These are phyloP conservation scores for Drosophila subquinaria DNA, from an alignment of 2,888 invertebrate genomes.

Conservation along the genomic window DNA sequence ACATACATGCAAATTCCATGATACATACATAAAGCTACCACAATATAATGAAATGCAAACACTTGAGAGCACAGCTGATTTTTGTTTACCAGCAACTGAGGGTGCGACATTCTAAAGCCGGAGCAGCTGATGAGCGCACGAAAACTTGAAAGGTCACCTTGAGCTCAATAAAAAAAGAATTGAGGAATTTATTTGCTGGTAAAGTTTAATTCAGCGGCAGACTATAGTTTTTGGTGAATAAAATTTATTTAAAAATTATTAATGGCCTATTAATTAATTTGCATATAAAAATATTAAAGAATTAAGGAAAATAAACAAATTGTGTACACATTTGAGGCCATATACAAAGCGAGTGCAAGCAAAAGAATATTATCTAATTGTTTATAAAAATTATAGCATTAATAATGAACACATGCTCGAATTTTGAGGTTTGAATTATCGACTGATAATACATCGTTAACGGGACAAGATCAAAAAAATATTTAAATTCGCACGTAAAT, in stretches of 20 bases:
- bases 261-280: constrained; percentile 14
- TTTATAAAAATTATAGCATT: constrained; percentile 14
- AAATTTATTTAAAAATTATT: constrained; percentile 39
- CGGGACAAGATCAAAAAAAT: not conserved
- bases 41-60: constrained; percentile 19
- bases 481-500: not conserved
- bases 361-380: constrained; percentile 57
- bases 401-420: not conserved
- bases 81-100: constrained; percentile 71
- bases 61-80: constrained; percentile 53
- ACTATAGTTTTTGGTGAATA: constrained; percentile 45
- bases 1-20: constrained; percentile 1
- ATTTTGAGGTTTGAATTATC: constrained; percentile 9
- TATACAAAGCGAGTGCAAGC: not conserved
- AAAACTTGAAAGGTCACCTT: constrained; percentile 81
- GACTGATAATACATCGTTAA: constrained; percentile 3
- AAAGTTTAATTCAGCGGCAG: constrained; percentile 47
- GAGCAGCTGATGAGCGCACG: constrained; percentile 66
- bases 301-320: not conserved
- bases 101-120: constrained; percentile 55
- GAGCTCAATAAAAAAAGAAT: constrained; percentile 73
- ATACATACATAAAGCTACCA: constrained; percentile 1
- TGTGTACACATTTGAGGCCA: not conserved
- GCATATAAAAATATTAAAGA: constrained; percentile 3
- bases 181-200: constrained; percentile 68